Conservation (phyloP, 2,888 invertebrate species). For the Geotrupes spiniger region DNA sequence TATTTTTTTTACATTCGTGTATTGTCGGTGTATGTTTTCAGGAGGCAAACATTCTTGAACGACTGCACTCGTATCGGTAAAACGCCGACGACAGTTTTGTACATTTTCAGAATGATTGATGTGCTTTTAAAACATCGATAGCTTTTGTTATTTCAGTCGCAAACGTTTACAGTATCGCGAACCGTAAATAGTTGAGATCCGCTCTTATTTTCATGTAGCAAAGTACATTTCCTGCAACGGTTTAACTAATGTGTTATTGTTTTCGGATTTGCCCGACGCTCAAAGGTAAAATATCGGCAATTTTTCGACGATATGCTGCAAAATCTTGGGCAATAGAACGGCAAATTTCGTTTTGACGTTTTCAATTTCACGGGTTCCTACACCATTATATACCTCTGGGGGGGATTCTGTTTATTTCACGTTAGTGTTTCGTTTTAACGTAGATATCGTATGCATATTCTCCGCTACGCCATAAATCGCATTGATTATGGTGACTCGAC, state of each 20-base stretch:
- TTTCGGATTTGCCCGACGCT: constrained; percentile 8
- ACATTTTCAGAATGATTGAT: too few relatives aligned
- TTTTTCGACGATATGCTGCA: constrained; percentile 9
- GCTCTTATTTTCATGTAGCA: background rate
- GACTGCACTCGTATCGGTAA: too few relatives aligned
- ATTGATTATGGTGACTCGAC: background rate
- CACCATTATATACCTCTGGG: constrained; percentile 26
- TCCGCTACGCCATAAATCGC: constrained; percentile 8
- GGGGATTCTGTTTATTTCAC: constrained; percentile 9
- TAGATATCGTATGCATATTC: background rate
- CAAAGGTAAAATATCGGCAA: constrained; percentile 13
- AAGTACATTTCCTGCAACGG: too few relatives aligned
- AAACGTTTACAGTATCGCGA: background rate
- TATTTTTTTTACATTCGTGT: too few relatives aligned
- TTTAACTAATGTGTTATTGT: constrained; percentile 11
- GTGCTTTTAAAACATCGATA: too few relatives aligned
- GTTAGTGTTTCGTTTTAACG: background rate
- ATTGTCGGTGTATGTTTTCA: too few relatives aligned
- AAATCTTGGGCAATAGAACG: constrained; percentile 25
- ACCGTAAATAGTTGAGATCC: background rate
- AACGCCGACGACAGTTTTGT: too few relatives aligned
- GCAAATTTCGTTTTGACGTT: constrained; percentile 34
- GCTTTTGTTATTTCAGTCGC: background rate
- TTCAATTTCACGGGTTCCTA: constrained; percentile 34
- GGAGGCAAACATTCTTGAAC: too few relatives aligned